phyloP scores from a whole-genome alignment of 2,113 vertebrate species.

The Prunella himalayana region DNA sequence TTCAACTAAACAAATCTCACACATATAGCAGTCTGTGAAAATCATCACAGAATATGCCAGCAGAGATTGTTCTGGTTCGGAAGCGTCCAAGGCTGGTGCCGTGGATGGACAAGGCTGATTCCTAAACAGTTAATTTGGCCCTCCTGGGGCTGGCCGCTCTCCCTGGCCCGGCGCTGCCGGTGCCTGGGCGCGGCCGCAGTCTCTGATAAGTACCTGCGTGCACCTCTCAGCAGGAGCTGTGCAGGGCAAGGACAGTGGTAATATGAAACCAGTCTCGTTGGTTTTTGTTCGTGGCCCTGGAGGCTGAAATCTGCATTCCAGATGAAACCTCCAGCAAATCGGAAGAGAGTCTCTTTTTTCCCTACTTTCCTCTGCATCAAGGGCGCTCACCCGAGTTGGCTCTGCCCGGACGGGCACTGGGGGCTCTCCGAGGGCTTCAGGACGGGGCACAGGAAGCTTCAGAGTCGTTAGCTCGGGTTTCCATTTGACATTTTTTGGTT shows the following conservation, averaged over 20 bases:
- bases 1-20: not conserved
- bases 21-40: not conserved
- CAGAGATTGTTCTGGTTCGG: not conserved
- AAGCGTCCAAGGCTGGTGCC: not conserved
- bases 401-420: not conserved
- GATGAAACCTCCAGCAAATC: constrained; percentile 69
- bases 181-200: constrained; percentile 57
- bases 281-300: constrained; percentile 65
- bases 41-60: not conserved
- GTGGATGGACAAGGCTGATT: not conserved
- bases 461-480: not conserved
- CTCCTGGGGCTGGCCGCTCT: not conserved
- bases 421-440: not conserved
- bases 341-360: constrained; percentile 35
- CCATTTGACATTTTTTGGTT: not conserved
- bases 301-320: constrained; percentile 81
- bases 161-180: constrained; percentile 3
- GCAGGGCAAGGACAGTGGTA: constrained; percentile 68
- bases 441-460: not conserved
- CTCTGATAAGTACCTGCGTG: constrained; percentile 70
- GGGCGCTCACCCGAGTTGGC: not conserved
- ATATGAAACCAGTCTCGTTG: constrained; percentile 83
- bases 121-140: not conserved
- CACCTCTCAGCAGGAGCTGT: not conserved
- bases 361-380: not conserved